These are phyloP conservation scores for Haliclona indistincta DNA, from an alignment of 37 sponge, comb jelly and placozoan species.

Conservation along the genomic window DNA sequence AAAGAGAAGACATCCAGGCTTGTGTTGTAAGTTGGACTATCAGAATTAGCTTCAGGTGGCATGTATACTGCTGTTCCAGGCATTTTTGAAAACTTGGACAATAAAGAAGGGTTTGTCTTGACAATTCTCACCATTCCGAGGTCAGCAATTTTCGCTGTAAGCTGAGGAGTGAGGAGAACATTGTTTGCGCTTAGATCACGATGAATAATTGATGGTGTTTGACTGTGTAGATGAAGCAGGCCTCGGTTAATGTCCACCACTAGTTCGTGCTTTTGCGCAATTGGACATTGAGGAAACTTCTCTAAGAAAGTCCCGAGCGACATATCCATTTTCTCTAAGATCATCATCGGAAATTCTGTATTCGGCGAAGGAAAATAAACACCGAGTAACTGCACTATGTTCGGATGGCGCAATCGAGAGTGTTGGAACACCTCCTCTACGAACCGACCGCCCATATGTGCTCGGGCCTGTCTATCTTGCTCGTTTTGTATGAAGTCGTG, in stretches of 20 bases:
- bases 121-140: conserved; percentile 34
- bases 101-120: not conserved
- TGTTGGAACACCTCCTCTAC: conserved; percentile 27
- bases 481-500: too few relatives aligned
- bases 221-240: conserved; percentile 29
- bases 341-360: conserved; percentile 15
- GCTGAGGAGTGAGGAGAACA: conserved; percentile 24
- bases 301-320: conserved; percentile 10
- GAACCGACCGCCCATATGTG: too few relatives aligned
- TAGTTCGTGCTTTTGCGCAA: conserved; percentile 8
- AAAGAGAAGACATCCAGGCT: conserved; percentile 43
- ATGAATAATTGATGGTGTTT: conserved; percentile 27
- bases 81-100: conserved; percentile 1
- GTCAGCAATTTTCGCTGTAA: conserved; percentile 48
- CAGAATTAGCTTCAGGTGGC: conserved; percentile 25
- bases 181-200: conserved; percentile 51
- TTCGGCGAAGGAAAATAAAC: conserved; percentile 7
- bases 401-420: conserved; percentile 33
- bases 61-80: conserved; percentile 28
- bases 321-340: conserved; percentile 30
- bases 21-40: conserved; percentile 9
- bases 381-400: conserved; percentile 46
- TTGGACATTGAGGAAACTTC: conserved; percentile 8
- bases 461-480: too few relatives aligned
- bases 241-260: conserved; percentile 30